These are phyloP conservation scores for Megamerina dolium DNA, from an alignment of 2,888 invertebrate species.

Conservation along the genomic window DNA sequence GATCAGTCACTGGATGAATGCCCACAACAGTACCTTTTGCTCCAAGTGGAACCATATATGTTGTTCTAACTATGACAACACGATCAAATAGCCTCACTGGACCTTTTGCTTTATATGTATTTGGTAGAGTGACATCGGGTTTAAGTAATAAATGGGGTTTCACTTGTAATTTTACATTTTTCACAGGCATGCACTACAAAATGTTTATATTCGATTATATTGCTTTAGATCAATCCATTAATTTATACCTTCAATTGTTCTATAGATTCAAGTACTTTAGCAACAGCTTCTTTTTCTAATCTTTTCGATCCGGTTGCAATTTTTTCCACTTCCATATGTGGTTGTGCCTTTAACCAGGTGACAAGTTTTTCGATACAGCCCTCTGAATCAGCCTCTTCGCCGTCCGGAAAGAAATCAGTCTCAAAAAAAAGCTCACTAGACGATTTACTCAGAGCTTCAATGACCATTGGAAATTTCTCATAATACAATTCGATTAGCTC, in stretches of 20 bases:
- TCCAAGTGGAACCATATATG: constrained; percentile 72
- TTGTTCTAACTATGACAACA: constrained; percentile 69
- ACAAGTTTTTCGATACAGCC: constrained; percentile 51
- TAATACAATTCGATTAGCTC: constrained; percentile 67
- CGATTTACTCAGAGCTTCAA: constrained; percentile 54
- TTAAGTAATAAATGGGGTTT: constrained; percentile 67
- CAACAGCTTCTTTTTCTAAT: constrained; percentile 62
- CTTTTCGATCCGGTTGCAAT: constrained; percentile 65
- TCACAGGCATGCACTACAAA: constrained; percentile 39
- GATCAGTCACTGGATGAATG: constrained; percentile 49
- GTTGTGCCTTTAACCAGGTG: constrained; percentile 68
- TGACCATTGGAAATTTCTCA: constrained; percentile 65
- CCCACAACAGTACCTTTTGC: constrained; percentile 80
- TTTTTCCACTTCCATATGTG: constrained; percentile 57
- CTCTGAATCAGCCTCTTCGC: constrained; percentile 47
- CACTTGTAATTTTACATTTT: constrained; percentile 64
- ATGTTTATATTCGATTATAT: neutral
- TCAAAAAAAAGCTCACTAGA: constrained; percentile 59
- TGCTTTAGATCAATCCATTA: neutral
- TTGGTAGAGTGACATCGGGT: constrained; percentile 54
- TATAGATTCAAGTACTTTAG: constrained; percentile 43
- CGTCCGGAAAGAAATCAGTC: constrained; percentile 60
- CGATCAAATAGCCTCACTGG: constrained; percentile 65
- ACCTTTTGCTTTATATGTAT: constrained; percentile 29
- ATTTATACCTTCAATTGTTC: constrained; percentile 45